These are phyloP conservation scores for Xenopus petersii DNA, from an alignment of 2,797 vertebrate species.

Conservation along the genomic window DNA sequence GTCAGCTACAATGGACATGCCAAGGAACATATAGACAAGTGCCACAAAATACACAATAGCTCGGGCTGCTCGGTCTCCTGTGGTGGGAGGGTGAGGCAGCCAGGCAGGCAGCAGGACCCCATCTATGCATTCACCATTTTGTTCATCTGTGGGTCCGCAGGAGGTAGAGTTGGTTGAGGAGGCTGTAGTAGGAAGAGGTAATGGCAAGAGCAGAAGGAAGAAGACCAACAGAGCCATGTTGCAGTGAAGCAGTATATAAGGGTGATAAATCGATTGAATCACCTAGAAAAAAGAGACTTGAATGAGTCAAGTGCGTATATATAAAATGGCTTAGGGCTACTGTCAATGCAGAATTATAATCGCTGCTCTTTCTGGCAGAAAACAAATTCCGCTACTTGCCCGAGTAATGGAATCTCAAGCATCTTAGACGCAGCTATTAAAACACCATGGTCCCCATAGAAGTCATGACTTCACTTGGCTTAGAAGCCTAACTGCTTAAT, in stretches of 20 bases:
- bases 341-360: too few relatives aligned
- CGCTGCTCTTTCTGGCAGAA: too few relatives aligned
- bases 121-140: constrained; percentile 50
- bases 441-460: too few relatives aligned
- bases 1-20: constrained; percentile 83
- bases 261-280: neutral
- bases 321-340: too few relatives aligned
- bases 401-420: too few relatives aligned
- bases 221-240: constrained; percentile 21
- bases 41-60: constrained; percentile 83
- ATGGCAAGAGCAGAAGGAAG: constrained; percentile 19
- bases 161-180: constrained; percentile 12
- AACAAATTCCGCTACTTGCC: too few relatives aligned
- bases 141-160: constrained; percentile 12
- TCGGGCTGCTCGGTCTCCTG: constrained; percentile 79
- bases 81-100: constrained; percentile 78
- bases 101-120: constrained; percentile 78
- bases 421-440: too few relatives aligned
- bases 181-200: neutral
- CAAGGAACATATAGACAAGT: constrained; percentile 82
- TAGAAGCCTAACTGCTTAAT: too few relatives aligned
- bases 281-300: constrained; percentile 24
- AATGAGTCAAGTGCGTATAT: neutral
- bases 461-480: too few relatives aligned
- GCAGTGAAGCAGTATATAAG: constrained; percentile 5